Conservation (phyloP, 2,797 vertebrate genomes). For the Enteromius afrohamiltoni region DNA sequence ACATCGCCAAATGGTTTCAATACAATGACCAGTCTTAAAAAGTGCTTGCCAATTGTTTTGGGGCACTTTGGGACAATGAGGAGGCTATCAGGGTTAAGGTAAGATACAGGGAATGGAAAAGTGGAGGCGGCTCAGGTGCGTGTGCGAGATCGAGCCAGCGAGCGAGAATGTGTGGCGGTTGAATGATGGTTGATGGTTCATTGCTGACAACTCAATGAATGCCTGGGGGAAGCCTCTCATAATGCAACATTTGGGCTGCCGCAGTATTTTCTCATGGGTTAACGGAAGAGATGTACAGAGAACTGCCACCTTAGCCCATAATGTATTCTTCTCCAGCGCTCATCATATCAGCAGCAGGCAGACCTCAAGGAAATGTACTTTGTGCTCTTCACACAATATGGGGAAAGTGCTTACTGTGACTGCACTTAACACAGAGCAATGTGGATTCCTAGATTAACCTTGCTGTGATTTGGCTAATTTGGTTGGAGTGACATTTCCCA, state of each 20-base stretch:
- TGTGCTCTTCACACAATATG: constrained; percentile 75
- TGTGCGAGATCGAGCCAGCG: not conserved
- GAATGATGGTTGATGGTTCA: constrained; percentile 61
- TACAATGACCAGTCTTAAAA: constrained; percentile 32
- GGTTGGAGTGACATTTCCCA: constrained; percentile 73
- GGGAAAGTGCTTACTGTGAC: constrained; percentile 79
- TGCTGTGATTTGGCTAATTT: constrained; percentile 79
- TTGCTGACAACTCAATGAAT: constrained; percentile 72
- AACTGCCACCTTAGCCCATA: constrained; percentile 71
- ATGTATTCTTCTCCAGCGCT: constrained; percentile 75
- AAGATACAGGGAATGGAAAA: constrained; percentile 45
- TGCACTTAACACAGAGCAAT: constrained; percentile 73
- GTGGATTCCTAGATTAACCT: constrained; percentile 79
- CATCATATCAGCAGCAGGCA: constrained; percentile 79
- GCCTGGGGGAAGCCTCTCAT: constrained; percentile 69
- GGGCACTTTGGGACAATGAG: constrained; percentile 35
- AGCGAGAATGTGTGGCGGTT: constrained; percentile 29
- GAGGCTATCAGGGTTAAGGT: constrained; percentile 50
- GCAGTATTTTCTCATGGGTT: constrained; percentile 74
- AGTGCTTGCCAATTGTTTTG: constrained; percentile 41
- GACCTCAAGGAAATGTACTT: constrained; percentile 77
- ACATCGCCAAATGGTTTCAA: constrained; percentile 38
- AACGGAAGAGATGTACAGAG: constrained; percentile 77
- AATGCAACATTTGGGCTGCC: constrained; percentile 71
- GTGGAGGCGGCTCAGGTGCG: constrained; percentile 31